Conservation (phyloP, 2,797 vertebrate genomes). For the Podarcis siculus region DNA sequence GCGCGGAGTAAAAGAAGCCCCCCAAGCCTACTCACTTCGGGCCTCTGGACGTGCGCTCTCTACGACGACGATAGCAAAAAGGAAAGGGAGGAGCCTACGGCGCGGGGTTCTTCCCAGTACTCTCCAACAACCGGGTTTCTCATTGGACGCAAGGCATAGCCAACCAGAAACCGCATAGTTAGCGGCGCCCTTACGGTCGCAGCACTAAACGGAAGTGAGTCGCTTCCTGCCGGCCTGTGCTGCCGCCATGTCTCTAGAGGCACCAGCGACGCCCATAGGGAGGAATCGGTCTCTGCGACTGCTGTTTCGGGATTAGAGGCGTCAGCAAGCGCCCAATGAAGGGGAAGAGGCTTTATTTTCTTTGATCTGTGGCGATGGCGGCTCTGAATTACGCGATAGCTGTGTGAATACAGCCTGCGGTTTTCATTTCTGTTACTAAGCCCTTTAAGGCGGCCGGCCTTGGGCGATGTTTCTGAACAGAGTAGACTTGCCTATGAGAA, state of each 20-base stretch:
- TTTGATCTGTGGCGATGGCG: background rate
- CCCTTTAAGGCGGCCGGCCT: background rate
- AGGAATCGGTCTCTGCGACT: background rate
- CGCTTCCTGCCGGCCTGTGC: background rate
- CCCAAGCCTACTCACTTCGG: background rate
- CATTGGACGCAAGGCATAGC: background rate
- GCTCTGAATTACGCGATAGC: background rate
- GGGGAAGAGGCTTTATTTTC: too few relatives aligned
- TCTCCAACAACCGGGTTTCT: background rate
- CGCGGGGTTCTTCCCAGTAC: slow-evolving; percentile 42
- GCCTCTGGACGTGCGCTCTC: background rate
- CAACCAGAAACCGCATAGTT: background rate
- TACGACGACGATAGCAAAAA: background rate
- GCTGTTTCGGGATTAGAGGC: background rate
- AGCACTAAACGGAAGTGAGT: background rate
- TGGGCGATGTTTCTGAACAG: background rate
- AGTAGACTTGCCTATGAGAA: background rate
- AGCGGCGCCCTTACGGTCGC: background rate
- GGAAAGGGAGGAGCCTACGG: background rate
- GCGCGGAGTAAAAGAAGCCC: fast-evolving
- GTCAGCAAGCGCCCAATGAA: background rate
- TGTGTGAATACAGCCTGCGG: background rate
- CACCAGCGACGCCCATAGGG: background rate
- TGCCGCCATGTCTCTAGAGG: background rate
- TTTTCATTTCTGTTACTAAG: background rate